Conservation (phyloP, 2,797 vertebrate genomes). For the Acrocephalus scirpaceus region DNA sequence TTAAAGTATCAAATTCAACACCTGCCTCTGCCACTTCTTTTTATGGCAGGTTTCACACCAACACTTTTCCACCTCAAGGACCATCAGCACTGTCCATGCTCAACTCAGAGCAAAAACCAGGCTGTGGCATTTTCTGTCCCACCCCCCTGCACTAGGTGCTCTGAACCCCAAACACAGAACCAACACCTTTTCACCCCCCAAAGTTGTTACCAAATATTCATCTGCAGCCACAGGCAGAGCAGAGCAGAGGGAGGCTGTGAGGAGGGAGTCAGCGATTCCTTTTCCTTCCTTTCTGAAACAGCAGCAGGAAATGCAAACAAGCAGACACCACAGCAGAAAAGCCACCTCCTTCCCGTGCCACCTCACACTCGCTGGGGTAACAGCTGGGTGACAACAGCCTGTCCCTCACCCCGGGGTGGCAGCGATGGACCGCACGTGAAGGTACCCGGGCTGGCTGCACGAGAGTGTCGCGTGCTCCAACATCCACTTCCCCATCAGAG, state of each 20-base stretch:
- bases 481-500: not conserved
- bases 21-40: not conserved
- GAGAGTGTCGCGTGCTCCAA: fast-evolving
- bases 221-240: not conserved
- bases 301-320: not conserved
- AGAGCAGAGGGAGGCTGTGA: not conserved
- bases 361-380: not conserved
- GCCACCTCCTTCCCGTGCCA: not conserved
- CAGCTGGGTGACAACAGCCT: not conserved
- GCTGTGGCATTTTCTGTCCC: not conserved
- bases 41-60: not conserved
- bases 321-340: not conserved
- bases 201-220: not conserved
- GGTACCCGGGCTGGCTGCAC: not conserved
- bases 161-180: not conserved
- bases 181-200: fast-evolving
- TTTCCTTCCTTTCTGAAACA: constrained; percentile 19
- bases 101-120: not conserved
- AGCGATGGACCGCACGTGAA: not conserved
- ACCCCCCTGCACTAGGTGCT: not conserved
- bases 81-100: fast-evolving
- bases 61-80: not conserved
- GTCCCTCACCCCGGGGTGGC: not conserved
- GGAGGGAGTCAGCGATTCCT: fast-evolving
- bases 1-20: not conserved